phyloP scores from a whole-genome alignment of 1,140 invertebrate species.

The Magallana angulata region DNA sequence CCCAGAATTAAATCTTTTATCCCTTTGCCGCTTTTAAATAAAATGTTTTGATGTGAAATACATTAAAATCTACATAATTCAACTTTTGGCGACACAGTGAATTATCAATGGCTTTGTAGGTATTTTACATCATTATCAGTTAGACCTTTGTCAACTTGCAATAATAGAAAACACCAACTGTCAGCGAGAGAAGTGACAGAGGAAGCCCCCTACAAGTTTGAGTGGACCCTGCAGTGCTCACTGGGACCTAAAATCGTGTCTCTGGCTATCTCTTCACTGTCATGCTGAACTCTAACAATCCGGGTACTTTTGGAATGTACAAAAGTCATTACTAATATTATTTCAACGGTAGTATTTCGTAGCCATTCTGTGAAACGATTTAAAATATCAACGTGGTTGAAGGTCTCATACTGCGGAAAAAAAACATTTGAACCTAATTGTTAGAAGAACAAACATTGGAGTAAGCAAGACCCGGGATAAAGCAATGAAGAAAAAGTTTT shows the following conservation, averaged over 20 bases:
- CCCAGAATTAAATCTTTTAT: conserved; percentile 13
- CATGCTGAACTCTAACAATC: background rate
- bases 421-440: too few species aligned
- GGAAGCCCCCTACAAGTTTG: background rate
- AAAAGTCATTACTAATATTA: background rate
- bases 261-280: background rate
- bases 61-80: conserved; percentile 14
- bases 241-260: background rate
- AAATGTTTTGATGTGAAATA: background rate
- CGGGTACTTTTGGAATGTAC: conserved; percentile 9
- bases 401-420: too few species aligned
- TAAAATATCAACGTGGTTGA: too few species aligned
- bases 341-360: too few species aligned
- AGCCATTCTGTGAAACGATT: too few species aligned
- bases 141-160: conserved; percentile 25
- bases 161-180: background rate
- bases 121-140: conserved; percentile 32
- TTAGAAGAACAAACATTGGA: too few species aligned
- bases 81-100: background rate
- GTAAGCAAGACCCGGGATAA: too few species aligned
- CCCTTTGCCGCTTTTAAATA: background rate
- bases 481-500: background rate
- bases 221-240: background rate
- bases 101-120: conserved; percentile 11
- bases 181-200: background rate